Base-by-base conservation (phyloP, 2,888 invertebrate genomes). In the Sminthurinus aureus region DNA sequence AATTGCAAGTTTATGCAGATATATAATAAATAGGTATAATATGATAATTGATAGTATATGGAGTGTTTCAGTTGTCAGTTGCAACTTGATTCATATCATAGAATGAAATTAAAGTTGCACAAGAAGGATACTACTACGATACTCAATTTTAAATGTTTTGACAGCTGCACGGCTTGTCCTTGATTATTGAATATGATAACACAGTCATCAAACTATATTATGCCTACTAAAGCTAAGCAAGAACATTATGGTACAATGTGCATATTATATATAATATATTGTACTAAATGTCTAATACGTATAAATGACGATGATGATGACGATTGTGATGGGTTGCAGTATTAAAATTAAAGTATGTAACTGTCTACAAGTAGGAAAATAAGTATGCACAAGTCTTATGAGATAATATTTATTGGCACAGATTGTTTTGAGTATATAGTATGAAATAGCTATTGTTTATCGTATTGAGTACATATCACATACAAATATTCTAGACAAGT, bases 121-220 rank as follows among this genome's bases (percentile, higher is more conserved):
- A 69, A 69, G 20, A n/a, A 69, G 69, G n/a, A 22, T 69, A 69
- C n/a, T 58, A 58, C 58, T 58, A 58, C n/a, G 20, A 69, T 22
- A 69, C 69, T 69, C 69, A 22, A 69, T 69, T 69, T 22, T 69
- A 22, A 69, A 69, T 69, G 69, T 22, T 69, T 69, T 69, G 69
- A 69, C 69, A 69, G 69, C 69, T 69, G 69, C 69, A 69, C n/a
- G 69, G 69, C n/a, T 69, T 69, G 69, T 20, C 20, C 69, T 69
- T 69, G 69, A 69, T 69, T 22, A 69, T 58, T 58, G 15, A 58
- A 58, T 69, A 69, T 69, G 69, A 69, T 69, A 69, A 69, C n/a
- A 22, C 20, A 69, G n/a, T 18, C 22, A 69, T 58, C 13, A 58
- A 58, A 58, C 18, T 15, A 58, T 58, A 58, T 15, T 58, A 58